These are phyloP conservation scores for Pontoporia blainvillei DNA, from an alignment of 2,113 vertebrate genomes.

Conservation along the genomic window DNA sequence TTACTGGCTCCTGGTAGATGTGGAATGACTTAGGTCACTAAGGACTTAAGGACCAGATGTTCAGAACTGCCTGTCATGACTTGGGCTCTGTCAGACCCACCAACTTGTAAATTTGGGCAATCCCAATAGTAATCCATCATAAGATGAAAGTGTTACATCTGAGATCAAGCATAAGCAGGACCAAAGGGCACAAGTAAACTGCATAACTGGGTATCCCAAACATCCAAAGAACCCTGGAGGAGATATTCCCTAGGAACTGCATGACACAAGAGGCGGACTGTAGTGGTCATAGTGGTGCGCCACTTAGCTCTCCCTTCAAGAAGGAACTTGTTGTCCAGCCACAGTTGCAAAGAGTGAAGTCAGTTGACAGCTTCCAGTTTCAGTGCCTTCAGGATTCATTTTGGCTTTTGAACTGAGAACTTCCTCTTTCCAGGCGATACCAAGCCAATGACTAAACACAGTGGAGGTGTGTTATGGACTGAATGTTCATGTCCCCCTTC, in stretches of 20 bases:
- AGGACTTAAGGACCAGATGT: neutral
- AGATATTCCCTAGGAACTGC: neutral
- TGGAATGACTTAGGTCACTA: neutral
- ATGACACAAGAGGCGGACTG: neutral
- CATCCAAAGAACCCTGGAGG: neutral
- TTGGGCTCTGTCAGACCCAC: neutral
- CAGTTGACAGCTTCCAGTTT: neutral
- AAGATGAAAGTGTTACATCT: no score
- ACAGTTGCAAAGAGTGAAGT: neutral
- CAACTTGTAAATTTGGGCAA: neutral
- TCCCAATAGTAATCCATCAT: no score
- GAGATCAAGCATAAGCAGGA: no score
- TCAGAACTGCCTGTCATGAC: neutral
- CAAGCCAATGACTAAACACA: neutral
- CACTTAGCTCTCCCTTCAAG: neutral
- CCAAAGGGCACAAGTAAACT: no score
- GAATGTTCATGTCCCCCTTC: neutral
- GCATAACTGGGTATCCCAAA: neutral
- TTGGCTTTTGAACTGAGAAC: neutral
- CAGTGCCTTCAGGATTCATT: neutral
- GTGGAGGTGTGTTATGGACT: neutral
- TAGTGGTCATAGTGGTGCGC: neutral
- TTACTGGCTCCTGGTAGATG: neutral
- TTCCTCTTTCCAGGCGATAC: neutral
- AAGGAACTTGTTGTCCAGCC: no score